Base-by-base conservation (phyloP, 1,140 invertebrate species). In the Pseudomyrmex cubaensis region DNA sequence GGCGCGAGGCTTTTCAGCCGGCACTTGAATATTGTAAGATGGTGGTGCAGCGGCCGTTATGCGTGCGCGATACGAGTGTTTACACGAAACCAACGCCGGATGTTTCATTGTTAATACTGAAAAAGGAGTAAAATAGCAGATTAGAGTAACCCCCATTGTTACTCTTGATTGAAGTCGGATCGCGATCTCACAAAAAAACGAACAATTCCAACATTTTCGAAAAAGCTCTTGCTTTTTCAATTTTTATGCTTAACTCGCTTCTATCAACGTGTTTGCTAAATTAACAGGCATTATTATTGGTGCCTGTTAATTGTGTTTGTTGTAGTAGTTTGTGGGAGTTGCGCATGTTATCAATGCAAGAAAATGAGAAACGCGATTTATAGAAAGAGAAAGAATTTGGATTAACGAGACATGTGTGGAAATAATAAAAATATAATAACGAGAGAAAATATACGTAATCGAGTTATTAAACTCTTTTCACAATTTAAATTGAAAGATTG, bases 101-200 rank as follows among this genome's bases (percentile, higher is more conserved):
- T 64, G 56, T 86, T 86, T n/a, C 48, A 85, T 85, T 87, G 76
- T 85, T 87, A 82, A 87, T 85, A 63, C 59, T 52, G 63, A 44
- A 72, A 20, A 52, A 69, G 63, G 20, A 20, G 35, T 20, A 22
- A 15, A 35, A 35, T 35, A 35, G 9, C 22, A 25, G 59, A 57
- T 50, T 64, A 61, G 48, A 1, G 25, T 48, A 35, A 69, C 54
- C 82, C 66, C 84, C 50, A 35, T 63, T 12, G 12, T 57, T 17
- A 3, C 44, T 52, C 50, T 69, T 80, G 72, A 85, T 74, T 80
- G 66, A 80, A 85, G 74, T 67, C 67, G 35, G 66, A 87, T 44
- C 15, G 17, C 63, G 17, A n/a, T 9, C 15, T 12, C 54, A 20
- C 1, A 17, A 20, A 35, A 20, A 78, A 56, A 10, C 64, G 64